Evolutionary conservation across 2,888 invertebrate genomes (phyloP).

Genomic region (Sisyra terminalis): DNA sequence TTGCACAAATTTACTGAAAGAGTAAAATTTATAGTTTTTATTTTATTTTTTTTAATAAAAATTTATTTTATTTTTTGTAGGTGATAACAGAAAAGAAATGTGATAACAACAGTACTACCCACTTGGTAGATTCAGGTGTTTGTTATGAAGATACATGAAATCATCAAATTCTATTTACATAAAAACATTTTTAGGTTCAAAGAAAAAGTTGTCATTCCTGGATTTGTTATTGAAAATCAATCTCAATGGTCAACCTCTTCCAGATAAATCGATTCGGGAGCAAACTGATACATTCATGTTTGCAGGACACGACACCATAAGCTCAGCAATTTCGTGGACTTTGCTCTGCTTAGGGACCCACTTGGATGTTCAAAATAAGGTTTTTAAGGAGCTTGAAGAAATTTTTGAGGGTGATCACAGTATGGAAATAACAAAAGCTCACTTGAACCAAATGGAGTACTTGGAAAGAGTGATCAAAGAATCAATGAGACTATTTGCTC

Average conservation of each 20-base stretch:
- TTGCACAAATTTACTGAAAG: slow-evolving; percentile 9
- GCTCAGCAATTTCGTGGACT: slow-evolving; percentile 26
- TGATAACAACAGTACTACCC: slow-evolving; percentile 10
- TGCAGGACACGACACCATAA: slow-evolving; percentile 48
- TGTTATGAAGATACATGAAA: slow-evolving; percentile 1
- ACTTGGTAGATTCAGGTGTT: background rate
- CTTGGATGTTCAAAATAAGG: slow-evolving; percentile 26
- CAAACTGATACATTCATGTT: slow-evolving; percentile 44
- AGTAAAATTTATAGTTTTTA: no score
- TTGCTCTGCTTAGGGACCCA: slow-evolving; percentile 33
- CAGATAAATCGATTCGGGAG: slow-evolving; percentile 26
- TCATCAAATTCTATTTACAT: no score
- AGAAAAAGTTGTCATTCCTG: slow-evolving; percentile 36
- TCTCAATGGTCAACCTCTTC: slow-evolving; percentile 27
- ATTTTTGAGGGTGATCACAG: slow-evolving; percentile 29
- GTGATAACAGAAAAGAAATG: slow-evolving; percentile 1
- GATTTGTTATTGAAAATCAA: slow-evolving; percentile 35
- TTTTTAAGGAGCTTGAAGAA: slow-evolving; percentile 27
- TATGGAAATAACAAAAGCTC: slow-evolving; percentile 30
- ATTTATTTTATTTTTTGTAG: no score
- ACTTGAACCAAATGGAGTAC: slow-evolving; percentile 40
- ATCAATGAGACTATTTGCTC: slow-evolving; percentile 42
- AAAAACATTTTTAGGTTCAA: slow-evolving; percentile 12
- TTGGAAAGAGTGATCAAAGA: slow-evolving; percentile 50
- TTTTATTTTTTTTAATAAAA: no score